These are phyloP conservation scores for Aurelia aurita DNA, from an alignment of 30 jellyfish, hydroid and myxozoan genomes.

Conservation along the genomic window DNA sequence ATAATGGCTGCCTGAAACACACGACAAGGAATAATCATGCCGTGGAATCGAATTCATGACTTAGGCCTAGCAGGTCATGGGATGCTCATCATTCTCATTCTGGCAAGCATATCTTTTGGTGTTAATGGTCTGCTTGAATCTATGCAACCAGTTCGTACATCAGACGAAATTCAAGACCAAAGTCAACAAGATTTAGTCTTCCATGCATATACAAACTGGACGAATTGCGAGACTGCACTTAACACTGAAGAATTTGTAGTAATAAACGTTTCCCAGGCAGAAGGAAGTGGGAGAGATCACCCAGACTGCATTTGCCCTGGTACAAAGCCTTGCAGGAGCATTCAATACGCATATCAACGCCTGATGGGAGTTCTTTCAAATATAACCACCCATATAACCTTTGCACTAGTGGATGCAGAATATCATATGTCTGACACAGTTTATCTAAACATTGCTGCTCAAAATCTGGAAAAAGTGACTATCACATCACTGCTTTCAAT, in stretches of 20 bases:
- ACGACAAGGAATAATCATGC: no score
- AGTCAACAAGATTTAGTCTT: no score
- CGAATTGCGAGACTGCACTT: not conserved
- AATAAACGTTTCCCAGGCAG: not conserved
- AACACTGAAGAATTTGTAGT: not conserved
- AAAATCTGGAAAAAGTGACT: not conserved
- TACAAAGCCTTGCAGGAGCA: constrained; percentile 58
- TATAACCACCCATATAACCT: not conserved
- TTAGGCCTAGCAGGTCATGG: no score
- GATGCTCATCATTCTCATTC: no score
- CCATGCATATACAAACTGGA: no score
- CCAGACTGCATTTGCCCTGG: constrained; percentile 31
- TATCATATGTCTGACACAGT: constrained; percentile 46
- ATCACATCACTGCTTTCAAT: not conserved
- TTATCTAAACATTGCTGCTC: constrained; percentile 17
- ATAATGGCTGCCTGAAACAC: no score
- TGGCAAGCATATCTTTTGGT: no score
- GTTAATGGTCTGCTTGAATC: no score
- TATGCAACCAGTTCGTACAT: no score
- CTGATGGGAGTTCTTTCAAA: constrained; percentile 16
- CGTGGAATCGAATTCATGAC: no score
- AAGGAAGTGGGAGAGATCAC: constrained; percentile 33
- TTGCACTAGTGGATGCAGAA: constrained; percentile 26
- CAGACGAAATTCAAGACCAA: no score
- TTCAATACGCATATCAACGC: constrained; percentile 59